phyloP scores from a whole-genome alignment of 2,888 invertebrate species.

The Tipula unca region DNA sequence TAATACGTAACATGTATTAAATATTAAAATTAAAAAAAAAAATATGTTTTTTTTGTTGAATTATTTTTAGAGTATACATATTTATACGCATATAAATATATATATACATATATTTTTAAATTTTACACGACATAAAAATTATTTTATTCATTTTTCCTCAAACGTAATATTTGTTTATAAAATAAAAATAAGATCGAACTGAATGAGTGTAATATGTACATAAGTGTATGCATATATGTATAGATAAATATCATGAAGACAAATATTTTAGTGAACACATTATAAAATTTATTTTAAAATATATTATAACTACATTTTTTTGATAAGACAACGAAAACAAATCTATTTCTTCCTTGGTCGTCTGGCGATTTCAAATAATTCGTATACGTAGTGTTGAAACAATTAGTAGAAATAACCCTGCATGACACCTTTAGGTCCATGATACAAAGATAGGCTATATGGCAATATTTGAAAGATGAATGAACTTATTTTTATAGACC shows the following conservation, averaged over 20 bases:
- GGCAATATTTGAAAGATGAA: no score
- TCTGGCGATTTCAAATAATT: no score
- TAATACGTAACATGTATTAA: neutral
- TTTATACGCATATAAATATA: neutral
- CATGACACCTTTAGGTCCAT: no score
- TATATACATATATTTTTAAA: neutral
- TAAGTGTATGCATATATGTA: neutral
- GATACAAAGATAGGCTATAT: no score
- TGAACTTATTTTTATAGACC: no score
- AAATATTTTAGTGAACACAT: neutral
- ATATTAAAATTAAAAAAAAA: neutral
- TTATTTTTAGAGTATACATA: neutral
- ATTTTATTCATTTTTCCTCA: neutral
- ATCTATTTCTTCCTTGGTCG: neutral
- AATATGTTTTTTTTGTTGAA: neutral
- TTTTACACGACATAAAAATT: neutral
- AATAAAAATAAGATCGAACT: neutral
- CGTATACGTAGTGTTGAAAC: no score
- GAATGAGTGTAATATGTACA: neutral
- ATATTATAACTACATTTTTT: neutral
- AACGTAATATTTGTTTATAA: neutral
- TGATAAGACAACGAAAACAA: neutral
- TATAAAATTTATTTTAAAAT: neutral
- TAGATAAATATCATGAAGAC: no score
- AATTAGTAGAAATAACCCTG: no score